Conservation (phyloP, 2,888 invertebrate genomes). For the Caenorhabditis zanzibari region DNA sequence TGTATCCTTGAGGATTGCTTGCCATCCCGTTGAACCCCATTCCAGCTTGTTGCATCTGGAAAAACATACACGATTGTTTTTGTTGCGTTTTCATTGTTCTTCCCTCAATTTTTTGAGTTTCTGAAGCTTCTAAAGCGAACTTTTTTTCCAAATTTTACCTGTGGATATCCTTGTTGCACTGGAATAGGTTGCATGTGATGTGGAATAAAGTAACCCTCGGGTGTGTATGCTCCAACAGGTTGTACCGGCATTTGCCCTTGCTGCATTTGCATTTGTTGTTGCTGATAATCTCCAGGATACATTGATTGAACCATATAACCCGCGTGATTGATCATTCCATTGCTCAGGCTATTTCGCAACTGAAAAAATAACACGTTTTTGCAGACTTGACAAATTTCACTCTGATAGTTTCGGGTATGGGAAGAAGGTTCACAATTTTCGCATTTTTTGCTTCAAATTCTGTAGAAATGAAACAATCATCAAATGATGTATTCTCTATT, state of each 20-base stretch:
- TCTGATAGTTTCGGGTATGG: no score
- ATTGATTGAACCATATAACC: constrained; percentile 61
- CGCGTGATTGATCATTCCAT: constrained; percentile 75
- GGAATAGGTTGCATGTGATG: constrained; percentile 59
- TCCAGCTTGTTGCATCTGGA: constrained; percentile 56
- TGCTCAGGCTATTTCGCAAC: constrained; percentile 74
- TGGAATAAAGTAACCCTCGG: constrained; percentile 65
- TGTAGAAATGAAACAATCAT: no score
- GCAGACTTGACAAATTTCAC: neutral
- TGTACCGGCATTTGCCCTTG: constrained; percentile 63
- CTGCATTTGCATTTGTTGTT: constrained; percentile 60
- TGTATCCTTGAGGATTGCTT: constrained; percentile 22
- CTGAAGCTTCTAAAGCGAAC: no score
- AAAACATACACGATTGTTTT: neutral
- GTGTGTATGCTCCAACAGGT: constrained; percentile 64
- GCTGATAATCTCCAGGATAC: constrained; percentile 62
- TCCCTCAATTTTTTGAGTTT: no score
- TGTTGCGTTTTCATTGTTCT: neutral
- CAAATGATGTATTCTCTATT: no score
- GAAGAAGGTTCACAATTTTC: no score
- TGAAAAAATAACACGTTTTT: constrained; percentile 31
- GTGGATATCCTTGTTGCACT: constrained; percentile 51
- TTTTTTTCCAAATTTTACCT: constrained; percentile 7
- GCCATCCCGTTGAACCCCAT: constrained; percentile 54
- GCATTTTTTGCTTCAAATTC: no score